Base-by-base conservation (phyloP, 1,140 invertebrate genomes). In the Orchestia grillus region DNA sequence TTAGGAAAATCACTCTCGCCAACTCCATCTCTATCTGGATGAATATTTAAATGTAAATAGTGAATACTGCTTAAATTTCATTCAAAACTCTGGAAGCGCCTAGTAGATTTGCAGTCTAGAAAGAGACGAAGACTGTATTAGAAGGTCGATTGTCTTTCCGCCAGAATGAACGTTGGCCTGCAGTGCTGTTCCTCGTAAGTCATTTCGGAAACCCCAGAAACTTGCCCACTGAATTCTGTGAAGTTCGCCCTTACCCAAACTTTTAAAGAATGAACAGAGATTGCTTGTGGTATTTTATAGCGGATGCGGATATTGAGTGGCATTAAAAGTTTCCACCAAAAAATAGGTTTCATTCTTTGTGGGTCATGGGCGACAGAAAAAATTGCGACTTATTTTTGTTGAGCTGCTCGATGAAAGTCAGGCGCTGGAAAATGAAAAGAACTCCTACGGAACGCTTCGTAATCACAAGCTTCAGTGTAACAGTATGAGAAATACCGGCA, bases 251-350 rank as follows among this genome's bases (percentile, higher is more conserved):
- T 91, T 42, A 91, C 41, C 62, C 88, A 91, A 91, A 91, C 19
- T 91, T 91, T 44, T 91, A 91, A 91, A 91, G 88, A 91, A 91
- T 91, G 88, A 36, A 42, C 44, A 91, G 88, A 91, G 88, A 91
- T 91, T 91, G 88, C 88, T 91, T 91, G 41, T 4, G 88, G 88
- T 36, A 28, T 91, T 91, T 91, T 91, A 91, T 43, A 91, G 88
- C 3, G 88, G 88, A 91, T 41, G 6, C 88, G 28, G 41, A 91
- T 91, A 91, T 91, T 91, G 88, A 91, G 23, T 91, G 88, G 88
- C 88, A 28, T 44, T 44, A 44, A 43, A 91, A 91, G 41, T 91
- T 91, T n/a, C 11, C 41, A 11, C 11, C 41, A 44, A 42, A 41
- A 43, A 91, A 91, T 91, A 91, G 88, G 62, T 77, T 77, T 36